Base-by-base conservation (phyloP, 2,113 vertebrate genomes). In the Macaca nemestrina region DNA sequence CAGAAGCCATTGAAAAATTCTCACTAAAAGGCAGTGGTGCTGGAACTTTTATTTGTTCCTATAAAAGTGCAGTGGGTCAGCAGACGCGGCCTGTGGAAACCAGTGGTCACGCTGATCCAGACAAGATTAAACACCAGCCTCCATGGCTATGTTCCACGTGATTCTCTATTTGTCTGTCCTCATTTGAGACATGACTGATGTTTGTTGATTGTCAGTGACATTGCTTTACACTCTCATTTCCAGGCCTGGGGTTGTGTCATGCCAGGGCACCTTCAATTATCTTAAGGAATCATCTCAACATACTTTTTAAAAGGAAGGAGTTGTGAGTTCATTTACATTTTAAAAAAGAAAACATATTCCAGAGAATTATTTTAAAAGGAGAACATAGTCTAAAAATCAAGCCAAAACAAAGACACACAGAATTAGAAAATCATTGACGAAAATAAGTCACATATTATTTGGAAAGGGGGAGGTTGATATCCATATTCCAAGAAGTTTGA, bases 131-230 rank as follows among this genome's bases (percentile, higher is more conserved):
- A 93, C 85, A 45, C 40, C 9, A 38, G 38, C 20, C 38, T 85
- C 61, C 1, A 0, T 27, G 9, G 13, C 52, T 86, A 2, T 27
- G 11, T 79, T 90, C 76, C 10, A 35, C 3, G 6, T 2, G 50
- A 43, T 25, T 67, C 86, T 79, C 43, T 59, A 61, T 97, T 90
- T 95, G 87, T 93, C 96, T 94, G 38, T 93, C 94, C 92, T 94
- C 87, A 96, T 92, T 90, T 97, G 94, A 93, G 86, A 83, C n/a
- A 18, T 57, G 70, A 81, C 59, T 59, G 18, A 80, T 73, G 57
- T 22, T 61, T 38, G 52, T 83, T 95, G 94, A 93, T 89, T 73
- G 38, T 30, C 89, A 88, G 35, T 83, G 86, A 94, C 89, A 84
- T 78, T 73, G 82, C 48, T 87, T 88, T 88, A 64, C 45, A 50